Conservation (phyloP, 2,113 vertebrate genomes). For the Capricornis sumatraensis region DNA sequence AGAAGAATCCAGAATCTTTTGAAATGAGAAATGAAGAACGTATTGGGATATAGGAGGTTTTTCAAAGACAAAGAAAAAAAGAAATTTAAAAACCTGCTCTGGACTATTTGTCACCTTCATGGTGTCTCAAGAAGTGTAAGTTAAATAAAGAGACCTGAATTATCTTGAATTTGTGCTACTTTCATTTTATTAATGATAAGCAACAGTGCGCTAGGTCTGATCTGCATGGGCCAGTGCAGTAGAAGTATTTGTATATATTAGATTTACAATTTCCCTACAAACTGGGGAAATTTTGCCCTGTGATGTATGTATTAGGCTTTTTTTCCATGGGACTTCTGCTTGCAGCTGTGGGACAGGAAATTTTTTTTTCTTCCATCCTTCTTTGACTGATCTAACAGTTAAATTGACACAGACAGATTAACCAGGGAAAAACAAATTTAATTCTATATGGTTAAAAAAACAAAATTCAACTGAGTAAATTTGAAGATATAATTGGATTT, state of each 20-base stretch:
- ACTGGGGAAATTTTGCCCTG: background rate
- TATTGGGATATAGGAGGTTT: background rate
- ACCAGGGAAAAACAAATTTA: background rate
- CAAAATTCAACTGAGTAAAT: background rate
- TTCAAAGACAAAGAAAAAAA: background rate
- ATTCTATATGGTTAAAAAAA: background rate
- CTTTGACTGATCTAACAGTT: background rate
- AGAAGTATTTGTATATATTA: background rate
- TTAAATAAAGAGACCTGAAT: background rate
- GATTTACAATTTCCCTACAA: background rate
- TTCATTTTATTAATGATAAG: background rate
- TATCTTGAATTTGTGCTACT: conserved; percentile 13
- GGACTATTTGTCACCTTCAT: background rate
- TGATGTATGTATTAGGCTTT: background rate
- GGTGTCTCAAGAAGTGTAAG: background rate
- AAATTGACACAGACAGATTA: background rate
- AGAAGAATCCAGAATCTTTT: background rate
- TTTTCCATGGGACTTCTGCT: background rate
- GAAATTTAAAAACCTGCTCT: background rate
- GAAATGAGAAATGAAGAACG: background rate
- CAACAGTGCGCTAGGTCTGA: background rate
- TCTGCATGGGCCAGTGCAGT: background rate
- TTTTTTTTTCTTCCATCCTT: background rate
- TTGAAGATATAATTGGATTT: background rate
- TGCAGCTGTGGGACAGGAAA: background rate